Evolutionary conservation across 1,140 invertebrate genomes (phyloP).

Genomic region (Drosophila neocordata): DNA sequence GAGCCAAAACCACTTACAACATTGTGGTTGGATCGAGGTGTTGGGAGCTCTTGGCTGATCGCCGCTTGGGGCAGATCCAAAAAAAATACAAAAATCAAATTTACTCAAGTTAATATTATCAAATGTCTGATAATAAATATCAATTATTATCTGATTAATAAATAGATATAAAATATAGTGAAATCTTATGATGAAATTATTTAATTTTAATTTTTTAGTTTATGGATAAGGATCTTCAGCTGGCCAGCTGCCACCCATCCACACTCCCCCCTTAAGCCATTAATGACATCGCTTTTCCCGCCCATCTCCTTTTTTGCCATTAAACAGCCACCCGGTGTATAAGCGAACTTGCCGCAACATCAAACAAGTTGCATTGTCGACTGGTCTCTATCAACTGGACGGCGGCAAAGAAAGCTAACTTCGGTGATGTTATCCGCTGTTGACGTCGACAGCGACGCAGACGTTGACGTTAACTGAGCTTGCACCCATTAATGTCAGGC

Average conservation of each 20-base stretch:
- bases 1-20: conserved; percentile 48
- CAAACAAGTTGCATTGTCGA: conserved; percentile 38
- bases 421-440: conserved; percentile 17
- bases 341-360: conserved; percentile 23
- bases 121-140: too few relatives aligned
- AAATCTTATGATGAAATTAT: too few relatives aligned
- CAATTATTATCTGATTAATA: too few relatives aligned
- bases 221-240: too few relatives aligned
- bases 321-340: neutral
- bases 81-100: neutral
- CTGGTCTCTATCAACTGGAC: conserved; percentile 37
- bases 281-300: neutral
- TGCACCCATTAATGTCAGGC: conserved; percentile 64
- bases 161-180: too few relatives aligned
- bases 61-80: neutral
- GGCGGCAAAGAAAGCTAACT: conserved; percentile 14
- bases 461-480: conserved; percentile 35
- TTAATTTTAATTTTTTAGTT: too few relatives aligned
- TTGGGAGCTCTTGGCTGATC: neutral
- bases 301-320: neutral
- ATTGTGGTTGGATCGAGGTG: conserved; percentile 10
- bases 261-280: neutral
- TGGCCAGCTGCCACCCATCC: neutral
- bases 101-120: too few relatives aligned
- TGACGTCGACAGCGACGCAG: conserved; percentile 14